Conservation (phyloP, 2,888 invertebrate species). For the Nomada lathburiana region DNA sequence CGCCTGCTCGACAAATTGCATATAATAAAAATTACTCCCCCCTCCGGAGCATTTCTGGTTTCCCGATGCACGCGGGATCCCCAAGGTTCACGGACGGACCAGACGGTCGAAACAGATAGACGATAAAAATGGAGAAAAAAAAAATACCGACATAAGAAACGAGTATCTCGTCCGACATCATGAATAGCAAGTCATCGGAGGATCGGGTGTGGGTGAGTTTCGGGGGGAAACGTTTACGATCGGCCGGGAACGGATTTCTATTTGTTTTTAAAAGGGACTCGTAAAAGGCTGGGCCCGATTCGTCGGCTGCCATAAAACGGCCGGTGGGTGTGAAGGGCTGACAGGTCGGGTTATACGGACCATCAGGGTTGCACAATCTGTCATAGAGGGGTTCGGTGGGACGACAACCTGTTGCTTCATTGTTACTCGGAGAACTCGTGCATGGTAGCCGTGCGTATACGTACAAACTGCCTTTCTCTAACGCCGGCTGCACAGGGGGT, state of each 20-base stretch:
- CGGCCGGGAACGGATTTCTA: slow-evolving; percentile 50
- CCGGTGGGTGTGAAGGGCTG: slow-evolving; percentile 74
- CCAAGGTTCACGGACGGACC: background rate
- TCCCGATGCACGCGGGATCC: background rate
- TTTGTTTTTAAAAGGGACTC: slow-evolving; percentile 66
- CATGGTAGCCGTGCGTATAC: slow-evolving; percentile 56
- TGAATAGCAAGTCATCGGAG: slow-evolving; percentile 45
- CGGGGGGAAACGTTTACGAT: slow-evolving; percentile 63
- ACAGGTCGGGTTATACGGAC: slow-evolving; percentile 74
- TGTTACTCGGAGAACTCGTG: slow-evolving; percentile 73
- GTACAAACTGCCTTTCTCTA: slow-evolving; percentile 66
- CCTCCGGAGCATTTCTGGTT: background rate
- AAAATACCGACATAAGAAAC: slow-evolving; percentile 21
- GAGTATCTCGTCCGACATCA: slow-evolving; percentile 5
- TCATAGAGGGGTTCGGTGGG: slow-evolving; percentile 73
- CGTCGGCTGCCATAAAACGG: slow-evolving; percentile 66
- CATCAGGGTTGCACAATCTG: slow-evolving; percentile 76
- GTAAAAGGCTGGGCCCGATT: slow-evolving; percentile 59
- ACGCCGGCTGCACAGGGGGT: slow-evolving; percentile 40
- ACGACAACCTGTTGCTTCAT: slow-evolving; percentile 77
- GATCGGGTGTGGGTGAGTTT: slow-evolving; percentile 27
- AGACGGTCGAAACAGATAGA: slow-evolving; percentile 5
- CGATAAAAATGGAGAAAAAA: slow-evolving; percentile 21
- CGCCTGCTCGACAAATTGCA: no score
- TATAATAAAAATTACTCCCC: background rate